Percentiles rank a stretch among this genome's conserved stretches.
phyloP scores from a whole-genome alignment of 2,113 vertebrate genomes.

The Sinosuthora webbiana region DNA sequence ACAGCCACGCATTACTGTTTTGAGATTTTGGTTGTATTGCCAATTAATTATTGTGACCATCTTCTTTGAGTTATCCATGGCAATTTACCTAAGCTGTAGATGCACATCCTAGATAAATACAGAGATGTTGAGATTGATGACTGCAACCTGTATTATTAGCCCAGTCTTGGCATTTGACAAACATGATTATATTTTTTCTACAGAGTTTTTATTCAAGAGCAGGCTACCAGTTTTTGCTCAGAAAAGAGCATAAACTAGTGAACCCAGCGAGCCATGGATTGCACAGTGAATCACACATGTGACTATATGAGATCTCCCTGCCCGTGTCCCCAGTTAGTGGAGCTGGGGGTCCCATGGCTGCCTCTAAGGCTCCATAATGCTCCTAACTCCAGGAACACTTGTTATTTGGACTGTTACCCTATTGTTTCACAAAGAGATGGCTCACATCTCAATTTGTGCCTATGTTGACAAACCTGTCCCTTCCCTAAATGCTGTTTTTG shows the following conservation, averaged over 20 bases:
- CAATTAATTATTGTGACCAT: background rate
- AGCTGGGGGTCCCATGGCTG: background rate
- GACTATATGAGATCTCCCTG: background rate
- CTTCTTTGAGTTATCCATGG: background rate
- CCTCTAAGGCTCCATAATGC: background rate
- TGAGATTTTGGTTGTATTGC: background rate
- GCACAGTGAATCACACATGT: background rate
- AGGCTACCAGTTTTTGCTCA: background rate
- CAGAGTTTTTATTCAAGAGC: background rate
- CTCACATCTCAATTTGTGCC: background rate
- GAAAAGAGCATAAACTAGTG: background rate
- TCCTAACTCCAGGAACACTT: background rate
- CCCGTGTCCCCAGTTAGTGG: accelerated
- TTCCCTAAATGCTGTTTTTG: background rate
- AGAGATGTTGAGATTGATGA: background rate
- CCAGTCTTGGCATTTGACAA: background rate
- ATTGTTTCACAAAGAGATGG: background rate
- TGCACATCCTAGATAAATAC: background rate
- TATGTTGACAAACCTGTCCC: background rate
- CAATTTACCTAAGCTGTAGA: background rate
- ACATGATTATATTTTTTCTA: background rate
- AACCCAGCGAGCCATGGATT: background rate
- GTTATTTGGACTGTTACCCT: background rate
- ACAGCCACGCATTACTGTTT: background rate
- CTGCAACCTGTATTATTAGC: background rate